Conservation (phyloP, 2,113 vertebrate genomes). For the Abramis brama region DNA sequence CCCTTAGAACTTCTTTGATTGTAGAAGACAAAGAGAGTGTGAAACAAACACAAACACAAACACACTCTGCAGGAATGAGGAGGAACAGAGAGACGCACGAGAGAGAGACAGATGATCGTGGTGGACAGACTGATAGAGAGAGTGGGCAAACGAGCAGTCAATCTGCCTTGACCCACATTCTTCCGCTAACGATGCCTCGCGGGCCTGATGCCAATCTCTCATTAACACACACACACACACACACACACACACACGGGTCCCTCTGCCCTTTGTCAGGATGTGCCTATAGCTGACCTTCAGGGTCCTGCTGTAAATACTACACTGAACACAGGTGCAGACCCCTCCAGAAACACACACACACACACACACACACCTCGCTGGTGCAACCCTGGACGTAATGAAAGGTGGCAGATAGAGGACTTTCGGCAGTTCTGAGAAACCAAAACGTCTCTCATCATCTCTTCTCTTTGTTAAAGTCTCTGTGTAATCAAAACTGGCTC, state of each 20-base stretch:
- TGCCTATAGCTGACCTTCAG: slow-evolving; percentile 66
- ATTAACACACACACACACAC: slow-evolving; percentile 67
- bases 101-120: slow-evolving; percentile 29
- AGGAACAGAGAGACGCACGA: neutral
- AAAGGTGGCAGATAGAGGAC: slow-evolving; percentile 83
- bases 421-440: slow-evolving; percentile 3
- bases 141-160: slow-evolving; percentile 45
- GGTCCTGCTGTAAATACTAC: slow-evolving; percentile 66
- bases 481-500: neutral
- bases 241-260: slow-evolving; percentile 49
- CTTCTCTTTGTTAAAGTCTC: slow-evolving; percentile 8
- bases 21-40: neutral
- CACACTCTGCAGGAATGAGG: neutral
- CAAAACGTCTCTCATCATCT: slow-evolving; percentile 10
- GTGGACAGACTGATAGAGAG: slow-evolving; percentile 61
- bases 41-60: neutral
- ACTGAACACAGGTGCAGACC: slow-evolving; percentile 82
- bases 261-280: slow-evolving; percentile 46
- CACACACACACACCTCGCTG: slow-evolving; percentile 31
- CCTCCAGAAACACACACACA: slow-evolving; percentile 65
- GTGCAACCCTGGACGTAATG: slow-evolving; percentile 82
- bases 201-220: slow-evolving; percentile 74
- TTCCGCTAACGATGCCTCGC: slow-evolving; percentile 77
- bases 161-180: slow-evolving; percentile 78
- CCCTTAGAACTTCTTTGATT: neutral